phyloP scores from a whole-genome alignment of 2,113 vertebrate genomes.

The Cryptoleucopteryx plumbea region DNA sequence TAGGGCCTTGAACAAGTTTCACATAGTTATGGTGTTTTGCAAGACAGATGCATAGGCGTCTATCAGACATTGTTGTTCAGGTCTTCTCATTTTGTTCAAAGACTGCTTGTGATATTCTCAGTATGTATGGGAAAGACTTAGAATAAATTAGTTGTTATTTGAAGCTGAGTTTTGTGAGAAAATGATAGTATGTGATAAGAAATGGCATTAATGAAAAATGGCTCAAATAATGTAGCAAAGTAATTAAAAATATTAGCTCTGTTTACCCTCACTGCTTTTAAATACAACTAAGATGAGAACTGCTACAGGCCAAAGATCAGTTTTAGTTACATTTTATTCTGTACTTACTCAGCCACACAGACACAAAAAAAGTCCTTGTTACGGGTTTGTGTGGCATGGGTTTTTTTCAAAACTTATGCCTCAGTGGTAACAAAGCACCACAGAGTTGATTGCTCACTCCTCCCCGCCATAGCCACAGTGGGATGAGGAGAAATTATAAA shows the following conservation, averaged over 20 bases:
- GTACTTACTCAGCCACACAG: not conserved
- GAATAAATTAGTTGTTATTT: not conserved
- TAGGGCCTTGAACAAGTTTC: not conserved
- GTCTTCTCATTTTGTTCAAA: not conserved
- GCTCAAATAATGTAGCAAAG: not conserved
- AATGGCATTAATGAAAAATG: not conserved
- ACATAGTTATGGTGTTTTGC: not conserved
- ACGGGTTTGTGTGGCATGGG: too few relatives aligned
- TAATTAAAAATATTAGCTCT: not conserved
- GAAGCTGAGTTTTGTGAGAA: not conserved
- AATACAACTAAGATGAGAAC: not conserved
- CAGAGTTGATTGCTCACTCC: too few relatives aligned
- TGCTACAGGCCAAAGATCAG: not conserved
- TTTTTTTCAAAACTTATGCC: too few relatives aligned
- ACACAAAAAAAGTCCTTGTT: not conserved
- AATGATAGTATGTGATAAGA: not conserved
- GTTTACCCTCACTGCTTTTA: not conserved
- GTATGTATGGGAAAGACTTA: not conserved
- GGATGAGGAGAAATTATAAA: too few relatives aligned
- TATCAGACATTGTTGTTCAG: not conserved
- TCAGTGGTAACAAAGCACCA: too few relatives aligned
- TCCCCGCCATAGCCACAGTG: too few relatives aligned
- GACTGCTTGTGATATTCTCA: not conserved
- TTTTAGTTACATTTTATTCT: not conserved
- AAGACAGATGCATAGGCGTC: not conserved